Percentiles rank a stretch among this genome's conserved stretches.
These are phyloP conservation scores for Notodonta ziczac DNA, from an alignment of 2,888 invertebrate genomes.

Conservation along the genomic window DNA sequence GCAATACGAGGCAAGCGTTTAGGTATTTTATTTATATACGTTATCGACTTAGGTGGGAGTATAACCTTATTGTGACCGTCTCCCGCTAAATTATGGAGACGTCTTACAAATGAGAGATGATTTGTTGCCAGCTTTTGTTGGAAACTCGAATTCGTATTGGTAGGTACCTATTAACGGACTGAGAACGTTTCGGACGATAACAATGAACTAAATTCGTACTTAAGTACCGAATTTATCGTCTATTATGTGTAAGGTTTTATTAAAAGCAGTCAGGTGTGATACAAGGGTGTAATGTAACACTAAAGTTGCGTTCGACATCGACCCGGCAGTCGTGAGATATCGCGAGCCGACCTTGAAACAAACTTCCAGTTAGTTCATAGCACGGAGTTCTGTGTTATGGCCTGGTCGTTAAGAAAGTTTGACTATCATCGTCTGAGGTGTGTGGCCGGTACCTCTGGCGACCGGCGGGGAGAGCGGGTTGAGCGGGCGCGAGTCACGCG, in stretches of 20 bases:
- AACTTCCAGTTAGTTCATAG: constrained; percentile 76
- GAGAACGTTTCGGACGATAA: constrained; percentile 43
- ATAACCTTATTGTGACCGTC: constrained; percentile 56
- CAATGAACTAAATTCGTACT: constrained; percentile 30
- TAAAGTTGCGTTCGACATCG: constrained; percentile 46
- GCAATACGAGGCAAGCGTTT: constrained; percentile 78
- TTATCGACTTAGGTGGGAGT: constrained; percentile 68
- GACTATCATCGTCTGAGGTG: constrained; percentile 64
- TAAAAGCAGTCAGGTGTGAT: constrained; percentile 27
- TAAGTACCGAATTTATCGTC: constrained; percentile 19
- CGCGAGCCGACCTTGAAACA: constrained; percentile 77
- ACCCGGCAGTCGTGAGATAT: constrained; percentile 59
- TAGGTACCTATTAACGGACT: constrained; percentile 22
- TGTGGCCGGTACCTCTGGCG: constrained; percentile 87
- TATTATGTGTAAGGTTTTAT: constrained; percentile 25
- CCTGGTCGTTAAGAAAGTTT: constrained; percentile 80
- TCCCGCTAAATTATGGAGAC: constrained; percentile 64
- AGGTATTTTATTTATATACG: constrained; percentile 72
- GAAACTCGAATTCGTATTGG: constrained; percentile 30
- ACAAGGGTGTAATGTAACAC: constrained; percentile 42
- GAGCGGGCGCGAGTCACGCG: constrained; percentile 75
- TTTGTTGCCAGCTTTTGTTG: constrained; percentile 56
- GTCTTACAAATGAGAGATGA: constrained; percentile 65
- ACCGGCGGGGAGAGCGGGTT: constrained; percentile 90
- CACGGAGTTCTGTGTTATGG: constrained; percentile 72